Base-by-base conservation (phyloP, 2,113 vertebrate species). In the Pollimyrus isidori region DNA sequence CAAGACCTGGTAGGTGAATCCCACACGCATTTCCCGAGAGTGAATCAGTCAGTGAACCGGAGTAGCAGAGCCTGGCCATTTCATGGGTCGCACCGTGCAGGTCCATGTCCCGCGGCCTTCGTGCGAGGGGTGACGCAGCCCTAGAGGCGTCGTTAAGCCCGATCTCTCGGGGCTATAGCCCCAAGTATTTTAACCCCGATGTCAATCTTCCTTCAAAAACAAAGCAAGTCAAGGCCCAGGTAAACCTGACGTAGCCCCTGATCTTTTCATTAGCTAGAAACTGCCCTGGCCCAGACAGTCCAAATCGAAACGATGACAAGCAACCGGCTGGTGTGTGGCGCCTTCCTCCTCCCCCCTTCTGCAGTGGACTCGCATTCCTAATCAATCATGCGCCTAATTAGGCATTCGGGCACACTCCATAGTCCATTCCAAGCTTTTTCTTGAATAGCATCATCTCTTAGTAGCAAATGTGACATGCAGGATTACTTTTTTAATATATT, bases 1-100 rank as follows among this genome's bases (percentile, higher is more conserved):
- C 23, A 92, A 88, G 93, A 96, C 42, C 93, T 96, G 96, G 96
- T 96, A 92, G 93, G 95, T 53, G 58, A 9, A 86, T 15, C 35
- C 23, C 39, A 11, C 6, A 58, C 23, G 21, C 56, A 9, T 23
- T 62, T 9, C 56, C 21, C 21, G 2, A 62, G 35, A 42, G 73
- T 39, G 69, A 39, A 65, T 65, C 62, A 65, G n/a, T 30, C 62
- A 35, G 85, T 15, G 0, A n/a, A 1, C 58, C 26, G 10, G 49
- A 58, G 62, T 87, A 50, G 10, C n/a, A 26, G 62, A 26, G 30
- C n/a, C 7, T 30, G 62, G 23, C 3, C n/a, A 4, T 26, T 65
- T 65, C n/a, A 26, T 39, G 69, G 4, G 69, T 58, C 48, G 0
- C 7, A 21, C 65, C 15, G 58, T 73, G 62, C 62, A 13, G 58